Conservation (phyloP, 2,113 vertebrate species). For the Guaruba guarouba region DNA sequence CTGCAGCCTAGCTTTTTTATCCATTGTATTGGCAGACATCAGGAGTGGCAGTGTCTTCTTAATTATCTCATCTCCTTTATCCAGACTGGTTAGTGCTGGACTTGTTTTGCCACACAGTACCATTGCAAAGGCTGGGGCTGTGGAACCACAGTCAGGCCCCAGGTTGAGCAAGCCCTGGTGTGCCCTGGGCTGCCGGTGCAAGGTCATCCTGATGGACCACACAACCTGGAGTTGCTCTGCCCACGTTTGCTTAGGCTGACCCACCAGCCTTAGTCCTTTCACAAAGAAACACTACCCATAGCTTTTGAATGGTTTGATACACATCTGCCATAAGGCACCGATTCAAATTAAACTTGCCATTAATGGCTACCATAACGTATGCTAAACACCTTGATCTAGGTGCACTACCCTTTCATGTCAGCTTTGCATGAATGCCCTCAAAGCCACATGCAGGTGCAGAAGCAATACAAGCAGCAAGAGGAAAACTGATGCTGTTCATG, state of each 20-base stretch:
- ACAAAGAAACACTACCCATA: neutral
- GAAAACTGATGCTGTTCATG: neutral
- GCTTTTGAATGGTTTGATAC: neutral
- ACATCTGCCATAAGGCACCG: neutral
- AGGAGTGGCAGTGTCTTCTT: neutral
- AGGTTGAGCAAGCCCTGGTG: neutral
- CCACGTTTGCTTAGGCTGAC: neutral
- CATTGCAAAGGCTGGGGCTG: neutral
- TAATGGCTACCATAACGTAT: rapidly evolving
- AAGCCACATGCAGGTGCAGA: neutral
- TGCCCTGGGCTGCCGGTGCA: neutral
- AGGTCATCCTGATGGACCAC: neutral
- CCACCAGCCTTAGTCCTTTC: neutral
- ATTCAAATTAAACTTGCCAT: neutral
- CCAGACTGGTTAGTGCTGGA: neutral
- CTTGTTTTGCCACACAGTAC: neutral
- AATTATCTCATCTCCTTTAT: neutral
- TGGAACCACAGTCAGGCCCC: neutral
- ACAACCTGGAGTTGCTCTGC: neutral
- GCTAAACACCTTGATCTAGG: neutral
- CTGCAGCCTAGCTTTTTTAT: neutral
- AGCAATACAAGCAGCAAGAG: neutral
- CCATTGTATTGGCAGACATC: neutral
- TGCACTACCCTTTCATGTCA: neutral
- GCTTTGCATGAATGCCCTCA: neutral